Conservation (phyloP, 2,113 vertebrate species). For the Notechis scutatus region DNA sequence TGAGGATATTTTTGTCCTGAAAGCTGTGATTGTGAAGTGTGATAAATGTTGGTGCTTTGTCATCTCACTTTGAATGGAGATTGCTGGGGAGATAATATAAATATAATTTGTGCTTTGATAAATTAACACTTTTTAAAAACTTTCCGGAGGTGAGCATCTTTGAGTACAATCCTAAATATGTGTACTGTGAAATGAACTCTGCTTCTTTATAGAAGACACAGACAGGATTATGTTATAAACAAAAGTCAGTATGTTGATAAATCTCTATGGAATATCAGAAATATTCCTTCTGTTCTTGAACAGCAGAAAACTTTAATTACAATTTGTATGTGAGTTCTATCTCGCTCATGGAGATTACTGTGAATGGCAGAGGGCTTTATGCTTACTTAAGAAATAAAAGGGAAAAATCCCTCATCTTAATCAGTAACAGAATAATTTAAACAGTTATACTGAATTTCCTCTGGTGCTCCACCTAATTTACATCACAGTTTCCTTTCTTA, state of each 20-base stretch:
- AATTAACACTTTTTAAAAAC: not conserved
- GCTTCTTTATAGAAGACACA: not conserved
- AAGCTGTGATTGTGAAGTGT: not conserved
- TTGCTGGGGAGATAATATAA: not conserved
- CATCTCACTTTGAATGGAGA: not conserved
- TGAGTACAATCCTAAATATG: not conserved
- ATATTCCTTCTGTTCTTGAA: not conserved
- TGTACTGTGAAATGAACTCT: not conserved
- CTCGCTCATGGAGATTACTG: not conserved
- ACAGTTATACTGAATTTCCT: slow-evolving; percentile 50
- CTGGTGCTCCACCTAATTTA: slow-evolving; percentile 54
- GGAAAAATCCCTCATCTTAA: slow-evolving; percentile 44
- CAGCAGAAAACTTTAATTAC: not conserved
- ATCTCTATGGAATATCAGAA: not conserved
- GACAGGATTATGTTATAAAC: not conserved
- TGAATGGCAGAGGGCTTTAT: slow-evolving; percentile 21
- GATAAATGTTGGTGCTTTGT: not conserved
- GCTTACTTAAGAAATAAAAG: slow-evolving; percentile 45
- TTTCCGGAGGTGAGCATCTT: not conserved
- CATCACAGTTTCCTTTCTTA: slow-evolving; percentile 54
- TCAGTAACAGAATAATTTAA: slow-evolving; percentile 44
- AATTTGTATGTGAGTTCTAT: slow-evolving; percentile 3
- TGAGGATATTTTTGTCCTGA: not conserved
- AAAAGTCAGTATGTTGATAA: not conserved
- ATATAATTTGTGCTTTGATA: not conserved